Percentiles rank a stretch among this genome's conserved stretches.
These are phyloP conservation scores for Trematomus loennbergii DNA, from an alignment of 2,113 vertebrate genomes.

Conservation along the genomic window DNA sequence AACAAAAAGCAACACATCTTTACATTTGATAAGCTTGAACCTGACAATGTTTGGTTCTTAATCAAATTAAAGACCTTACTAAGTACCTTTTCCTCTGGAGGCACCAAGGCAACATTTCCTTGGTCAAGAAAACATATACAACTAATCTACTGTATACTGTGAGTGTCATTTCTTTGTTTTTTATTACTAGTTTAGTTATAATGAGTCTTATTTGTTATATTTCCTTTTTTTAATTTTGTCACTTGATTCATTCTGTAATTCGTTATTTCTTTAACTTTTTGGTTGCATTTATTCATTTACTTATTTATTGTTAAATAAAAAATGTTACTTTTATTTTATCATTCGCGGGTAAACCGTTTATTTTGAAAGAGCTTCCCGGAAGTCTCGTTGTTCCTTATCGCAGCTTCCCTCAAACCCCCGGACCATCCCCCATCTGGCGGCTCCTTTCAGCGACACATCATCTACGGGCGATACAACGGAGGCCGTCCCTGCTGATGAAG, in stretches of 20 bases:
- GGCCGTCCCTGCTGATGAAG: constrained; percentile 17
- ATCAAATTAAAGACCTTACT: too few species aligned
- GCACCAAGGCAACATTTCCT: too few species aligned
- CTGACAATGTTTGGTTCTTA: too few species aligned
- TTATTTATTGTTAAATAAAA: too few species aligned
- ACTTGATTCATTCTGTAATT: background rate
- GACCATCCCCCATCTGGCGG: constrained; percentile 74
- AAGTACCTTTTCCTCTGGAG: too few species aligned
- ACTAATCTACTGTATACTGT: background rate
- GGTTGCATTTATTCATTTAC: too few species aligned
- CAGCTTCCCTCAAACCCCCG: background rate
- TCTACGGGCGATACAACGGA: constrained; percentile 36
- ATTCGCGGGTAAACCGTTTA: constrained; percentile 3
- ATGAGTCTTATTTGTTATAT: background rate
- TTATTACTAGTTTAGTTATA: background rate
- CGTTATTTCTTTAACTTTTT: background rate
- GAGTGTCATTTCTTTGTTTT: background rate
- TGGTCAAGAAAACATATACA: too few species aligned
- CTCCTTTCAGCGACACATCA: constrained; percentile 35
- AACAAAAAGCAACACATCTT: too few species aligned
- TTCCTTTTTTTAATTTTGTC: background rate
- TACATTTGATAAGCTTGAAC: too few species aligned
- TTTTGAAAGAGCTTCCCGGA: constrained; percentile 56
- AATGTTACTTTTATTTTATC: background rate
- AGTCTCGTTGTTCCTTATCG: background rate